A percentile compares a stretch with the other conserved stretches of the same genome.
Evolutionary conservation across 2,113 vertebrate genomes (phyloP).

Genomic region (Anseranas semipalmata): DNA sequence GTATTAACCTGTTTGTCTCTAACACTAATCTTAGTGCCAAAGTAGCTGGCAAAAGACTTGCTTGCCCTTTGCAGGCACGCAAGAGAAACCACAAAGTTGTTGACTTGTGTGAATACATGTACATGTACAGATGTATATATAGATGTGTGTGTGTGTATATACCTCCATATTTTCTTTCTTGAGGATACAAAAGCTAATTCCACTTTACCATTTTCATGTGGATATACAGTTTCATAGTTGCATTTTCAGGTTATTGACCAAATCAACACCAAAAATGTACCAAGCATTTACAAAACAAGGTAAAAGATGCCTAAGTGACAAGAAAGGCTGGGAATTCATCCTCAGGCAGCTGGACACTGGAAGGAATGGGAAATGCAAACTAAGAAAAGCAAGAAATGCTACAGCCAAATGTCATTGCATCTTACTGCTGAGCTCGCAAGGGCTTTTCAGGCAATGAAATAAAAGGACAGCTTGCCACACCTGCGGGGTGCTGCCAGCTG

Average conservation of each 20-base stretch:
- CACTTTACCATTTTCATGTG: neutral
- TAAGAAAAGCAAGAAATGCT: neutral
- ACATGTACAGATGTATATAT: neutral
- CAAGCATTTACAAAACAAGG: neutral
- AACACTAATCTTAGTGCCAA: neutral
- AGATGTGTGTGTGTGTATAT: neutral
- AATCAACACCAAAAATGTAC: neutral
- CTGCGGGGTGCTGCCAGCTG: neutral
- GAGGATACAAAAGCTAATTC: neutral
- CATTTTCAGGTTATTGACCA: neutral
- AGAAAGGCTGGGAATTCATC: neutral
- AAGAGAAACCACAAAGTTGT: neutral
- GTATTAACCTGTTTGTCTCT: neutral
- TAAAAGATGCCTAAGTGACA: neutral
- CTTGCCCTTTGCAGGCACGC: neutral
- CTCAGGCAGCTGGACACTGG: neutral
- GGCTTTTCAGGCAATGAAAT: neutral
- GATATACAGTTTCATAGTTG: neutral
- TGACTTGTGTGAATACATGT: neutral
- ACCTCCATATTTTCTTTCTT: neutral
- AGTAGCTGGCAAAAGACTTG: neutral
- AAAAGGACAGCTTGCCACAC: slow-evolving; percentile 22
- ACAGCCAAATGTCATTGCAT: neutral
- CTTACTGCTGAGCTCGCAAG: slow-evolving; percentile 24
- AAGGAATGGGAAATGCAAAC: slow-evolving; percentile 11